Base-by-base conservation (phyloP, 2,113 vertebrate genomes). In the Anser brachyrhynchus region DNA sequence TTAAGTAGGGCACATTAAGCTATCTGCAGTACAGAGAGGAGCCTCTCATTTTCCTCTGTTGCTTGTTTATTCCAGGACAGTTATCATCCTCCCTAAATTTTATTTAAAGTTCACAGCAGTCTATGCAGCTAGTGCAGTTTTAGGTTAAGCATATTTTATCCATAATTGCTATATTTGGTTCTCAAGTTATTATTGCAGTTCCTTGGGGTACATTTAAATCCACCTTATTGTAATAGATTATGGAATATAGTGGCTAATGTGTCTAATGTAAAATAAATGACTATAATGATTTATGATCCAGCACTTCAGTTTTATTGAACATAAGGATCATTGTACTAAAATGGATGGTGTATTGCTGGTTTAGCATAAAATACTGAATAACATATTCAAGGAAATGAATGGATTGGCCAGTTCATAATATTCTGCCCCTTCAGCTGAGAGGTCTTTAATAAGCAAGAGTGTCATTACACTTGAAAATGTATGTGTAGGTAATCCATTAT, bases 261-360 rank as follows among this genome's bases (percentile, higher is more conserved):
- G 98, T 98, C 98, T 98, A 98, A 98, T 98, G 98, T 98, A 98
- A 97, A 98, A 98, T 98, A 98, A 98, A 98, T 98, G 97, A 98
- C 98, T 98, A 84, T 98, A 98, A 98, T 98, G 98, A 98, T 98
- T 98, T 98, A 98, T 98, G 98, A 97, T 97, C 96, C 97, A 97
- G 98, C 98, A 98, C 98, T 98, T 98, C 98, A 98, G 94, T 98
- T 98, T 98, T 98, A 98, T 98, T 98, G 98, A 98, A 98, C 98
- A 98, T 98, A 98, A 98, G 98, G 98, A 98, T 98, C 98, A 98
- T 98, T 98, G 98, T 98, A 98, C 98, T 98, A 98, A 98, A 98
- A 98, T 98, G 98, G 98, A 98, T 98, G 98, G 98, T 97, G 97
- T 98, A 98, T 98, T 98, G 98, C 98, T 98, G 98, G 97, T 98